Evolutionary conservation across 1,140 invertebrate species (phyloP).

Genomic region (Heliconius hermathena): DNA sequence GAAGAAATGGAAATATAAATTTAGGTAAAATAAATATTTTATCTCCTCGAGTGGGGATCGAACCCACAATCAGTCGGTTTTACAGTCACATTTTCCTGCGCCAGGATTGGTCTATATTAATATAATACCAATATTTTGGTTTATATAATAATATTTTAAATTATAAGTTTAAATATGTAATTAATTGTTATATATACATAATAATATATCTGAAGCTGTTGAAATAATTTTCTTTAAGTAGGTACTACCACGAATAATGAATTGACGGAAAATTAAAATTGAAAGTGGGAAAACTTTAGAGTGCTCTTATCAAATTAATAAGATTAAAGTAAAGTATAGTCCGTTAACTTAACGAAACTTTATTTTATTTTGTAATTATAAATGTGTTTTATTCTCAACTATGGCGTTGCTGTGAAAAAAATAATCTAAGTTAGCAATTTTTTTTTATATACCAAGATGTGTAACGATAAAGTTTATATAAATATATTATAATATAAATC

Average conservation of each 20-base stretch:
- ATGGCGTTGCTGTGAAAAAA: background rate
- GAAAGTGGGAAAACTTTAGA: background rate
- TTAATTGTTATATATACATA: background rate
- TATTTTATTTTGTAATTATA: background rate
- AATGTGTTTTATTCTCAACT: background rate
- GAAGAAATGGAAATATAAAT: no score
- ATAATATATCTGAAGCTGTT: background rate
- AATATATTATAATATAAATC: no score
- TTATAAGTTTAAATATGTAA: background rate
- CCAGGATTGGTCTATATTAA: no score
- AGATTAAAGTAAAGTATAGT: background rate
- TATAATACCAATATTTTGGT: no score
- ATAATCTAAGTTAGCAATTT: no score
- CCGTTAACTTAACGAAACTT: background rate
- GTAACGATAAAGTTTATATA: background rate
- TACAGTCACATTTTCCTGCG: no score
- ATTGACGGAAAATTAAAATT: background rate
- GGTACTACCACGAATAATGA: background rate
- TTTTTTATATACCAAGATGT: no score
- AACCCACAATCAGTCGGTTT: no score
- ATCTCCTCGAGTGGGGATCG: no score
- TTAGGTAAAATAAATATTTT: no score
- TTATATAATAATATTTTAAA: no score
- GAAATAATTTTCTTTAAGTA: background rate
- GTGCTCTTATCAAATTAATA: constrained; percentile 2